A percentile compares a stretch with the other conserved stretches of the same genome.
Evolutionary conservation across 2,797 vertebrate genomes (phyloP).

Genomic region (Telmatherina bonti): DNA sequence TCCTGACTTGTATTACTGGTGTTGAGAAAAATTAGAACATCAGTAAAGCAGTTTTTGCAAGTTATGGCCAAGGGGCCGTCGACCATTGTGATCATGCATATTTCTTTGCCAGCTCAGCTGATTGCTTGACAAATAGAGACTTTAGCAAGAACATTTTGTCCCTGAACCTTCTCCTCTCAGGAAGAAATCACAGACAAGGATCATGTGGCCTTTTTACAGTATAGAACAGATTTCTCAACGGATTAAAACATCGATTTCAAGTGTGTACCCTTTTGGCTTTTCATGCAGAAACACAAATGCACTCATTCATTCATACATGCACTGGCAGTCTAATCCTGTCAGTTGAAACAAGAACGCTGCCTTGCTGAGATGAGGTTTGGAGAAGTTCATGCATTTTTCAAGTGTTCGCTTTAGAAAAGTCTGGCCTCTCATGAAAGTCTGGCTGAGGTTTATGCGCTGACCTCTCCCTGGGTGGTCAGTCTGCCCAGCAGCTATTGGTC

Average conservation of each 20-base stretch:
- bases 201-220: conserved; percentile 48
- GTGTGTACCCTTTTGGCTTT: conserved; percentile 12
- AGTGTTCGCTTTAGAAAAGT: conserved; percentile 23
- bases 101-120: conserved; percentile 54
- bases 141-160: conserved; percentile 69
- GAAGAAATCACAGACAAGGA: conserved; percentile 48
- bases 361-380: conserved; percentile 37
- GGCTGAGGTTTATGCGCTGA: conserved; percentile 38
- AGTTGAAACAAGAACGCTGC: conserved; percentile 37
- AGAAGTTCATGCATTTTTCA: conserved; percentile 53
- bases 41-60: conserved; percentile 6
- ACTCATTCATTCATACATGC: conserved; percentile 45
- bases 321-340: conserved; percentile 47
- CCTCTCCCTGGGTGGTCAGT: conserved; percentile 61
- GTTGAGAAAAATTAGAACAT: conserved; percentile 1
- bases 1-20: background rate
- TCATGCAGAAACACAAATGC: conserved; percentile 48
- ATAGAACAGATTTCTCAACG: conserved; percentile 25
- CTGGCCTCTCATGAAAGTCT: conserved; percentile 52
- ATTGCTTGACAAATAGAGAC: conserved; percentile 67
- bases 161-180: conserved; percentile 53
- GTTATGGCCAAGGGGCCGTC: conserved; percentile 27
- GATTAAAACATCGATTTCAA: conserved; percentile 59
- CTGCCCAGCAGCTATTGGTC: conserved; percentile 31
- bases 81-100: conserved; percentile 29